Base-by-base conservation (phyloP, 2,797 vertebrate genomes). In the Gobio occitaniae region DNA sequence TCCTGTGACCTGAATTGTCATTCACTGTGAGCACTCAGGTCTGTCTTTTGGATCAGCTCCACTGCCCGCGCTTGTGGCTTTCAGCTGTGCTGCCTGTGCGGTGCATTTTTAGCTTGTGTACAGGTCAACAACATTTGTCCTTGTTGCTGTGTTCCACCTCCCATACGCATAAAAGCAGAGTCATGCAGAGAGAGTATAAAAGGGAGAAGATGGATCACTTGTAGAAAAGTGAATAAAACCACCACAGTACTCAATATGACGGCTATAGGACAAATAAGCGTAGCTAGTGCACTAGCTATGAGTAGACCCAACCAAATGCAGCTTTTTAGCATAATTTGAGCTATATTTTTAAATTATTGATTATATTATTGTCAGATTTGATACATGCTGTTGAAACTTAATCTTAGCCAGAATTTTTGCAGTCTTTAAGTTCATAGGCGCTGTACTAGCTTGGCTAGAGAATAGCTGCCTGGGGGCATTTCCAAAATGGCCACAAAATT, bases 1-100 rank as follows among this genome's bases (percentile, higher is more conserved):
- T 89, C 59, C 47, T 38, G 25, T 86, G 74, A 80, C 75, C 74
- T 47, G 74, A 78, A 76, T 29, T 70, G 69, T 80, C 76, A 70
- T 47, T 84, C 77, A 76, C 36, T 63, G 44, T 32, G 1, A 84
- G 80, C 52, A 21, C 63, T 75, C 21, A 48, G 52, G 84, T 82
- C 72, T 69, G 82, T 82, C 65, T 81, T 32, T 82, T 87, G 86
- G 80, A 82, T 32, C 2, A 7, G 48, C 50, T 80, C 66, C 66
- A 65, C 70, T 44, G 54, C 11, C 84, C 54, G 44, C 3, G 19
- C 63, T 86, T 80, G 68, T 71, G 56, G 52, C 25, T 85, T 69
- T 86, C 38, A 83, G 80, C 87, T 29, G 52, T 78, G 78, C 25
- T 21, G 52, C 29, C 75, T 74, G 65, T 61, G 12, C 9, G 9